phyloP scores from a whole-genome alignment of 2,888 invertebrate species.

The Alitta virens region DNA sequence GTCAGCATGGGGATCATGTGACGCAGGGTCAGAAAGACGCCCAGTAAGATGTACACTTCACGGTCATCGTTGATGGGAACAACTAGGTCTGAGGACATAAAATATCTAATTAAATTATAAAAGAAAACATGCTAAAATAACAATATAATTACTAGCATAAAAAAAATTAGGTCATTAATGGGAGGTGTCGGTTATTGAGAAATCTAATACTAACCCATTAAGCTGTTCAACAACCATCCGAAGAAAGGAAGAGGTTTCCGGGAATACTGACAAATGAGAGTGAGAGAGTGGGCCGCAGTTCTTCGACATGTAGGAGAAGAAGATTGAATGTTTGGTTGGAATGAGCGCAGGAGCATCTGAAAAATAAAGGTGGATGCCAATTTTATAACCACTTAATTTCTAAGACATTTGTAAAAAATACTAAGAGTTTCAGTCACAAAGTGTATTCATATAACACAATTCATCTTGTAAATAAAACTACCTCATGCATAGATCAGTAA shows the following conservation, averaged over 20 bases:
- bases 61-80: slow-evolving; percentile 63
- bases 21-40: slow-evolving; percentile 68
- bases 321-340: slow-evolving; percentile 67
- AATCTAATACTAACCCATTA: slow-evolving; percentile 59
- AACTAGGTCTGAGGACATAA: slow-evolving; percentile 60
- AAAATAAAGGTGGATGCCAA: neutral
- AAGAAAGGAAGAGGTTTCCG: slow-evolving; percentile 70
- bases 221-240: slow-evolving; percentile 66
- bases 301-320: slow-evolving; percentile 75
- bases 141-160: too few relatives aligned
- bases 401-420: too few relatives aligned
- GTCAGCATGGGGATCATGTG: slow-evolving; percentile 64
- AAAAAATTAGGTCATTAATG: too few relatives aligned
- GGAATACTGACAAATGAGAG: slow-evolving; percentile 76
- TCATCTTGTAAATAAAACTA: too few relatives aligned
- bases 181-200: neutral
- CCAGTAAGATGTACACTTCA: slow-evolving; percentile 63
- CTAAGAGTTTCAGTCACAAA: too few relatives aligned
- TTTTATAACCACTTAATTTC: neutral
- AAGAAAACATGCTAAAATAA: neutral
- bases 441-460: too few relatives aligned
- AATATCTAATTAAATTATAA: neutral
- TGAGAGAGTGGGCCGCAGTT: slow-evolving; percentile 77
- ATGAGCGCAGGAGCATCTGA: slow-evolving; percentile 68
- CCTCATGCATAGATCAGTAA: too few relatives aligned